Conservation (phyloP, 2,888 invertebrate genomes). For the Caenorhabditis sp. region DNA sequence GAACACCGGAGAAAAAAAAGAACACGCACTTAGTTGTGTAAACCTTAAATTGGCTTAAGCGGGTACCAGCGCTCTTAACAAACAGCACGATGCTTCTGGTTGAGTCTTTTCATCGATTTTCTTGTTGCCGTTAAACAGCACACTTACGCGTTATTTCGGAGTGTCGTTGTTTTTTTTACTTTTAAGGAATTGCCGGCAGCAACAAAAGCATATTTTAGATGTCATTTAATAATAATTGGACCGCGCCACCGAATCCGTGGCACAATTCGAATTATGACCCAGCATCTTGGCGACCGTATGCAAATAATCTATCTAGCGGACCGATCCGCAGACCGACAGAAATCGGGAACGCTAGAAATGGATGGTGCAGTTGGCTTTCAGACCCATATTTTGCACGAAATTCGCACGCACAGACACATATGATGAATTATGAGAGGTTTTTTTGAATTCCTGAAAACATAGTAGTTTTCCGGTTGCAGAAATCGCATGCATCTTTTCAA, state of each 20-base stretch:
- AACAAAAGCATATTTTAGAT: constrained; percentile 22
- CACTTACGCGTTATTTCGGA: constrained; percentile 16
- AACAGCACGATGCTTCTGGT: constrained; percentile 9
- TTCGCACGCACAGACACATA: constrained; percentile 6
- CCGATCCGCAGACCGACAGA: constrained; percentile 12
- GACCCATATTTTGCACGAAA: constrained; percentile 34
- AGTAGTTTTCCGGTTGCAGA: background rate
- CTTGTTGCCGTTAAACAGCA: constrained; percentile 12
- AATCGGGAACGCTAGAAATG: background rate
- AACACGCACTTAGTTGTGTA: constrained; percentile 39
- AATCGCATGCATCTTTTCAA: constrained; percentile 45
- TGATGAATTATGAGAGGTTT: constrained; percentile 21
- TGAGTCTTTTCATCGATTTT: constrained; percentile 11
- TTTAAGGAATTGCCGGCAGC: too few relatives aligned
- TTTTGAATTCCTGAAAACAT: background rate
- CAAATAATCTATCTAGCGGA: constrained; percentile 18
- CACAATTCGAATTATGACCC: background rate
- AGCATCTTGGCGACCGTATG: constrained; percentile 40
- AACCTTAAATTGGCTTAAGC: constrained; percentile 45
- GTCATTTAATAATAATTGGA: constrained; percentile 24
- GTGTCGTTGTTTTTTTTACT: too few relatives aligned
- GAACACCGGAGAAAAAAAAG: background rate
- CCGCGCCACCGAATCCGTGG: constrained; percentile 2
- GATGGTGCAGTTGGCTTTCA: constrained; percentile 16
- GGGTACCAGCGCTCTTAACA: constrained; percentile 16